Percentiles rank a stretch among this genome's conserved stretches.
Evolutionary conservation across 2,888 invertebrate species (phyloP).

Genomic region (Pterobdella sp.): DNA sequence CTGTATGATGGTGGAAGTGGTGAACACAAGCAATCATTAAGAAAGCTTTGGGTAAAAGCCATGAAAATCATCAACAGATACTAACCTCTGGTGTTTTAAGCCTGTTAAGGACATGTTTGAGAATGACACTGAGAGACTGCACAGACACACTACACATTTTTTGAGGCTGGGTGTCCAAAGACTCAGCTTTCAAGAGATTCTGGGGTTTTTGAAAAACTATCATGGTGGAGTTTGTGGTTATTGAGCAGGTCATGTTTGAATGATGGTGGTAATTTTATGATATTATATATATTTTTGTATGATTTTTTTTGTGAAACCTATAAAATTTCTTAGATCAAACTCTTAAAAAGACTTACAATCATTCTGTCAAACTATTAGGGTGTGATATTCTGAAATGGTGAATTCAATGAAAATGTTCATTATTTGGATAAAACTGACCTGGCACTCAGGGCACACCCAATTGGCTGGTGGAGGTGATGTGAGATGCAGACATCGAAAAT

Average conservation of each 20-base stretch:
- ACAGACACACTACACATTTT: slow-evolving; percentile 66
- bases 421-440: too few relatives aligned
- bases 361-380: too few relatives aligned
- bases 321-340: too few relatives aligned
- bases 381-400: too few relatives aligned
- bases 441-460: slow-evolving; percentile 84
- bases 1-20: neutral
- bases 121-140: slow-evolving; percentile 68
- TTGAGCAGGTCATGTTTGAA: too few relatives aligned
- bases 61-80: neutral
- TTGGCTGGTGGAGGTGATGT: slow-evolving; percentile 49
- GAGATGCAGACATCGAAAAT: slow-evolving; percentile 63
- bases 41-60: neutral
- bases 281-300: too few relatives aligned
- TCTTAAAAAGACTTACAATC: too few relatives aligned
- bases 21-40: neutral
- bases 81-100: slow-evolving; percentile 75
- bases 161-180: slow-evolving; percentile 54
- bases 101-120: slow-evolving; percentile 69
- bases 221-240: neutral
- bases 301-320: too few relatives aligned
- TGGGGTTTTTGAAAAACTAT: slow-evolving; percentile 35
- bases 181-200: slow-evolving; percentile 49
- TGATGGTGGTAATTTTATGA: too few relatives aligned
- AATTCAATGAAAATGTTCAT: too few relatives aligned